Percentiles rank a stretch among this genome's conserved stretches.
Evolutionary conservation across 2,113 vertebrate species (phyloP).

Genomic region (Ceyx cyanopectus): DNA sequence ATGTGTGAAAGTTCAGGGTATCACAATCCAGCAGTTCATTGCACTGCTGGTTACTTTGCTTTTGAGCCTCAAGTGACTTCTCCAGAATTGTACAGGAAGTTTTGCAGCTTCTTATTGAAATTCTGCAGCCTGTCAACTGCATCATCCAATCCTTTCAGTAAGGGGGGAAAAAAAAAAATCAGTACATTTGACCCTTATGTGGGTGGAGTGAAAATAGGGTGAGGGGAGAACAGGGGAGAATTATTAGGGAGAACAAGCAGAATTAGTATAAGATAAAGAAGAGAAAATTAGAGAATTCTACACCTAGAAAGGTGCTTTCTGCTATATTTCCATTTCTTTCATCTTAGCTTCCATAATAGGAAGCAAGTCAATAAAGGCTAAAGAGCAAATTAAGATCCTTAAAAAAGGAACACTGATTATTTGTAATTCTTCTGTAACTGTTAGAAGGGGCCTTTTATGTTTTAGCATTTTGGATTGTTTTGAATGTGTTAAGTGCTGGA

Average conservation of each 20-base stretch:
- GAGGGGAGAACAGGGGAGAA: background rate
- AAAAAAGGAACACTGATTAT: background rate
- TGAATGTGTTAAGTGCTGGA: background rate
- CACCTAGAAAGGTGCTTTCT: background rate
- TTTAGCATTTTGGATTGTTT: background rate
- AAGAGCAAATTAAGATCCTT: background rate
- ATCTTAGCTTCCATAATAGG: background rate
- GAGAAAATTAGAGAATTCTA: background rate
- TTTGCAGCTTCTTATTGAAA: background rate
- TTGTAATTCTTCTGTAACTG: background rate
- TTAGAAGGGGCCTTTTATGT: background rate
- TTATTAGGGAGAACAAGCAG: background rate
- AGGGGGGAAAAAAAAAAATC: background rate
- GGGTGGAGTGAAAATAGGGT: background rate
- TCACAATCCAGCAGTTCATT: background rate
- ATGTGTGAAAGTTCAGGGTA: conserved; percentile 33
- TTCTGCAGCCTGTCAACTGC: background rate
- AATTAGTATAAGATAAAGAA: background rate
- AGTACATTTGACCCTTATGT: background rate
- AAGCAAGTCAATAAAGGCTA: background rate
- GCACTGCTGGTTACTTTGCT: background rate
- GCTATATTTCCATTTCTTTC: background rate
- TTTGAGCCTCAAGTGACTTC: background rate
- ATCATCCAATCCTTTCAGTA: background rate
- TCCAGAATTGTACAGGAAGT: background rate